These are phyloP conservation scores for Cremastinae sp. DNA, from an alignment of 2,888 invertebrate species.

Conservation along the genomic window DNA sequence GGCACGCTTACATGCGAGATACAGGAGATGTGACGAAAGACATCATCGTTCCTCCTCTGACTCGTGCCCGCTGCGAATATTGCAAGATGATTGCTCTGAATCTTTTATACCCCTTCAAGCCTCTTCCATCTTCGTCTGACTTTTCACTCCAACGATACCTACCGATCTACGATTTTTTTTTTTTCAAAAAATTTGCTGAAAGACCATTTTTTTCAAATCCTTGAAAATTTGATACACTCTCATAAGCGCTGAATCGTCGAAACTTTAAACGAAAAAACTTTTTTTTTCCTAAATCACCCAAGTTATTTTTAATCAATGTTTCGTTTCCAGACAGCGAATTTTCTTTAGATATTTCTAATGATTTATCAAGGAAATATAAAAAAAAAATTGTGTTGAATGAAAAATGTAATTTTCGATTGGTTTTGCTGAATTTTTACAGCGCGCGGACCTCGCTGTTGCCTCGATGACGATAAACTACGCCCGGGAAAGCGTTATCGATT, in stretches of 20 bases:
- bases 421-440: slow-evolving; percentile 82
- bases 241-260: too few relatives aligned
- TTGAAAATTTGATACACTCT: too few relatives aligned
- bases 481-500: slow-evolving; percentile 96
- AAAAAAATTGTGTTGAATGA: too few relatives aligned
- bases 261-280: too few relatives aligned
- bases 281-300: too few relatives aligned
- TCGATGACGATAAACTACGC: slow-evolving; percentile 99
- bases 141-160: slow-evolving; percentile 6
- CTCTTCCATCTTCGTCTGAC: not conserved
- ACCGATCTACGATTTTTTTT: not conserved
- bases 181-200: too few relatives aligned
- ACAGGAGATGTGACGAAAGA: slow-evolving; percentile 9
- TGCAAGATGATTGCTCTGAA: slow-evolving; percentile 72
- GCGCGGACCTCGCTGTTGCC: slow-evolving; percentile 97
- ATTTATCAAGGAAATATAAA: too few relatives aligned
- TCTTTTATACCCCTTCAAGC: slow-evolving; percentile 68
- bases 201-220: too few relatives aligned
- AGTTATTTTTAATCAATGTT: too few relatives aligned
- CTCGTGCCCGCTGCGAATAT: slow-evolving; percentile 22
- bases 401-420: too few relatives aligned
- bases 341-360: too few relatives aligned
- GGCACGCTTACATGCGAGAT: slow-evolving; percentile 3
- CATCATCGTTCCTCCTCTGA: slow-evolving; percentile 34
- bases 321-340: too few relatives aligned